A percentile compares a stretch with the other conserved stretches of the same genome.
phyloP scores from a whole-genome alignment of 2,113 vertebrate genomes.

The Cnemophilus loriae region DNA sequence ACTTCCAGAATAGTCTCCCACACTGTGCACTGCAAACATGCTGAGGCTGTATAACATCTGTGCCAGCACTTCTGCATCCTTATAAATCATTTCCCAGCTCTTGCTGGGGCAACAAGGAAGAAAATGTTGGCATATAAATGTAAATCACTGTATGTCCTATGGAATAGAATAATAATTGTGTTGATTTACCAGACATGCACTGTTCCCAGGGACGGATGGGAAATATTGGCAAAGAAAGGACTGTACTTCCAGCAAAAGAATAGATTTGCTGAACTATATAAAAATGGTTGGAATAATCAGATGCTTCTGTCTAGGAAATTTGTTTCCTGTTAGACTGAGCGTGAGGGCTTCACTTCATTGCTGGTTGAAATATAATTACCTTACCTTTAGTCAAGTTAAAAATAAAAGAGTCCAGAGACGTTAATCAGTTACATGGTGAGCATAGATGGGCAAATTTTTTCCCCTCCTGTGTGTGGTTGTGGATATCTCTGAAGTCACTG shows the following conservation, averaged over 20 bases:
- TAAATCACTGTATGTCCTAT: slow-evolving; percentile 65
- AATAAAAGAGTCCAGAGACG: neutral
- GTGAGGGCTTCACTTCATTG: neutral
- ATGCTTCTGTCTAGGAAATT: neutral
- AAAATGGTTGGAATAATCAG: slow-evolving; percentile 21
- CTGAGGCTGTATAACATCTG: slow-evolving; percentile 58
- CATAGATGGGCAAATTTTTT: neutral
- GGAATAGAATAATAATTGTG: slow-evolving; percentile 67
- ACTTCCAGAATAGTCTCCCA: neutral
- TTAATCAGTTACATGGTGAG: neutral
- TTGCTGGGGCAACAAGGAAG: slow-evolving; percentile 64
- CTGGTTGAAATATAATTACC: slow-evolving; percentile 4
- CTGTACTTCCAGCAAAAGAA: slow-evolving; percentile 1
- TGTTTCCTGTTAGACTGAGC: neutral
- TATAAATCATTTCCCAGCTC: slow-evolving; percentile 69
- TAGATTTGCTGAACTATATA: slow-evolving; percentile 14
- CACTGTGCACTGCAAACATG: slow-evolving; percentile 14
- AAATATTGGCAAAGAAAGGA: neutral
- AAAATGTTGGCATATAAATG: slow-evolving; percentile 63
- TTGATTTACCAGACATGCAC: slow-evolving; percentile 62
- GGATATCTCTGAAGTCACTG: neutral
- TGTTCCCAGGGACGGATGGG: neutral
- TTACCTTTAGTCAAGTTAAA: neutral
- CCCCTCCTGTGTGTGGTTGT: neutral
- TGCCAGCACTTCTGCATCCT: slow-evolving; percentile 56